Conservation (phyloP, 2,888 invertebrate species). For the Cyrtodaria siliqua region DNA sequence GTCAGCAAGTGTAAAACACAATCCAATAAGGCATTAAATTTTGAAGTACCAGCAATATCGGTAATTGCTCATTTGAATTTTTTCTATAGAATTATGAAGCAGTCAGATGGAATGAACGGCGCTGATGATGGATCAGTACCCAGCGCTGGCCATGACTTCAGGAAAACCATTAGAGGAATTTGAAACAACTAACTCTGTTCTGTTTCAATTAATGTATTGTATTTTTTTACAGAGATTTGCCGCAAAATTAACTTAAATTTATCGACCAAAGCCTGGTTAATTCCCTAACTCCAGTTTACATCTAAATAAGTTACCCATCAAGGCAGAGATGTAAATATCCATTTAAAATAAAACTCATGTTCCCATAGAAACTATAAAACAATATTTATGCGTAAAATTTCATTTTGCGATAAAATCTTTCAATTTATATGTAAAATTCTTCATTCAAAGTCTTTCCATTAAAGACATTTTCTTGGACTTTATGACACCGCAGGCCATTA, state of each 20-base stretch:
- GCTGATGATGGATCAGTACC: constrained; percentile 49
- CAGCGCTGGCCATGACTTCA: constrained; percentile 27
- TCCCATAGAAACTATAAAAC: not conserved
- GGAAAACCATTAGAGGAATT: constrained; percentile 56
- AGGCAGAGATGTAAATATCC: constrained; percentile 7
- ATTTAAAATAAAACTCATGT: constrained; percentile 4
- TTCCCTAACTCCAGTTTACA: constrained; percentile 50
- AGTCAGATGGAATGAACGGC: constrained; percentile 52
- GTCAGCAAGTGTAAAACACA: no score
- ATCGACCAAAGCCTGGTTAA: constrained; percentile 52
- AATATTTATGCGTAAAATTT: constrained; percentile 54
- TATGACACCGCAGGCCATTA: constrained; percentile 7
- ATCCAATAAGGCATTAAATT: no score
- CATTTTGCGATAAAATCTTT: constrained; percentile 62
- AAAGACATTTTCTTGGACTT: constrained; percentile 36
- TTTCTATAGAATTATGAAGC: constrained; percentile 54
- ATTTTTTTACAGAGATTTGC: constrained; percentile 46
- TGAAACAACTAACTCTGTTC: constrained; percentile 51
- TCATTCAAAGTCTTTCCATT: constrained; percentile 16
- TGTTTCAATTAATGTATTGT: constrained; percentile 52
- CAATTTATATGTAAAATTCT: constrained; percentile 69
- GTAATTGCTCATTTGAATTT: constrained; percentile 43
- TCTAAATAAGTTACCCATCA: constrained; percentile 47
- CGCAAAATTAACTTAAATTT: constrained; percentile 60
- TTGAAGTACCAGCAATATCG: constrained; percentile 9